Evolutionary conservation across 2,888 invertebrate genomes (phyloP).

Genomic region (Drosophila nigritarsus): DNA sequence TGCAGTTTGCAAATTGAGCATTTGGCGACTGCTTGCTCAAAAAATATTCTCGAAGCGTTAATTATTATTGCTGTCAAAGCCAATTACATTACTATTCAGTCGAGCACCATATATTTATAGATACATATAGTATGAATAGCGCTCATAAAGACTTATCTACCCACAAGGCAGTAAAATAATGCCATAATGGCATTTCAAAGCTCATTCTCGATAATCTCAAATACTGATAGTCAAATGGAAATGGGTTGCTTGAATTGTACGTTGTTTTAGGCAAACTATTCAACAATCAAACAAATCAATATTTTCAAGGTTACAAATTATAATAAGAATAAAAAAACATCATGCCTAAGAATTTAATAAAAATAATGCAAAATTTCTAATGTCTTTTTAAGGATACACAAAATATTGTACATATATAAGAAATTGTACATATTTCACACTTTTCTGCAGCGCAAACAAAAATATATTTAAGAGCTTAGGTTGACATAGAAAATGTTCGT

Average conservation of each 20-base stretch:
- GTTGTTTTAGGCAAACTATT: no score
- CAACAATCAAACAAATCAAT: not conserved
- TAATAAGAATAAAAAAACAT: not conserved
- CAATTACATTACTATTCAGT: conserved; percentile 43
- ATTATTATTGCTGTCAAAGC: conserved; percentile 57
- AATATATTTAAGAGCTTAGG: not conserved
- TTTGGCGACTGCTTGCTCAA: conserved; percentile 20
- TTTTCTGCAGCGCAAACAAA: not conserved
- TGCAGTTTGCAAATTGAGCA: conserved; percentile 40
- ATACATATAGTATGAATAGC: conserved; percentile 6
- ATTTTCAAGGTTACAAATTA: not conserved
- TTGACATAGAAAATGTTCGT: not conserved
- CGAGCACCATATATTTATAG: conserved; percentile 5
- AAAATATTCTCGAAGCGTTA: conserved; percentile 24
- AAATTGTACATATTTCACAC: not conserved
- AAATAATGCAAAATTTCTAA: no score
- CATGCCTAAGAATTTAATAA: no score
- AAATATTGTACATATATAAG: not conserved
- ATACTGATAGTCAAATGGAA: not conserved
- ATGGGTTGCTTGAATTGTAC: not conserved
- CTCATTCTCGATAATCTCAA: not conserved
- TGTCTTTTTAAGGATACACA: not conserved
- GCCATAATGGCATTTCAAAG: conserved; percentile 11
- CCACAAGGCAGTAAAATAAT: conserved; percentile 18
- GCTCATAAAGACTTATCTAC: conserved; percentile 9